Evolutionary conservation across 2,797 vertebrate genomes (phyloP).

Genomic region (Muscicapa striata): DNA sequence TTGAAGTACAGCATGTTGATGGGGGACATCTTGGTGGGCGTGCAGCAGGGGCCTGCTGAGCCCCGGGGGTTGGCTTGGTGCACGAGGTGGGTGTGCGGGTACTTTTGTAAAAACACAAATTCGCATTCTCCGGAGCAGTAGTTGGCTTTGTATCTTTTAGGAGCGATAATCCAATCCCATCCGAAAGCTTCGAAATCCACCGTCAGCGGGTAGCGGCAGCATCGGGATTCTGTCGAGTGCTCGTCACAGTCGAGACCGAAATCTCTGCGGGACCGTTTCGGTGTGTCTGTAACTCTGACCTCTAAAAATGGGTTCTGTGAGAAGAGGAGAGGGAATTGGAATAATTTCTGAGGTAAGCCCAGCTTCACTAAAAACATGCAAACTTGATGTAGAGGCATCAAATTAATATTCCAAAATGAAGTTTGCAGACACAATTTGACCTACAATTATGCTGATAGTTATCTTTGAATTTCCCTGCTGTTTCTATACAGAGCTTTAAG

Average conservation of each 20-base stretch:
- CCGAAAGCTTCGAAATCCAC: constrained; percentile 98
- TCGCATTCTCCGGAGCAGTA: constrained; percentile 97
- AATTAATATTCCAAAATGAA: neutral
- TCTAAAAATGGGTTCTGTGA: constrained; percentile 94
- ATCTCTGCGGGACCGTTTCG: constrained; percentile 87
- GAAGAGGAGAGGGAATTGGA: constrained; percentile 26
- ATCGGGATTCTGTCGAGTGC: constrained; percentile 91
- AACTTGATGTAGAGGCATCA: neutral
- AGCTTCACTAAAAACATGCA: neutral
- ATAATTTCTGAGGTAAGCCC: neutral
- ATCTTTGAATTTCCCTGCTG: neutral
- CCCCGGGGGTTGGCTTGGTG: constrained; percentile 94
- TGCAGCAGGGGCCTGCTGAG: constrained; percentile 93
- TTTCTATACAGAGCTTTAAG: neutral
- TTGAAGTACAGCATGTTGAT: constrained; percentile 99
- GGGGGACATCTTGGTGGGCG: constrained; percentile 96
- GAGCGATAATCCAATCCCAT: constrained; percentile 98
- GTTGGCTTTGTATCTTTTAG: constrained; percentile 97
- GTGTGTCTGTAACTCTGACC: constrained; percentile 92
- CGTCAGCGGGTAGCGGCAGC: constrained; percentile 93
- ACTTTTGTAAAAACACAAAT: constrained; percentile 96
- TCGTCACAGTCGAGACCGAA: constrained; percentile 94
- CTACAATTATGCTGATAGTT: neutral
- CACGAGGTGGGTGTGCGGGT: constrained; percentile 94
- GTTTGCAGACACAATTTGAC: neutral